phyloP scores from a whole-genome alignment of 2,113 vertebrate species.

The Grammomys surdaster region DNA sequence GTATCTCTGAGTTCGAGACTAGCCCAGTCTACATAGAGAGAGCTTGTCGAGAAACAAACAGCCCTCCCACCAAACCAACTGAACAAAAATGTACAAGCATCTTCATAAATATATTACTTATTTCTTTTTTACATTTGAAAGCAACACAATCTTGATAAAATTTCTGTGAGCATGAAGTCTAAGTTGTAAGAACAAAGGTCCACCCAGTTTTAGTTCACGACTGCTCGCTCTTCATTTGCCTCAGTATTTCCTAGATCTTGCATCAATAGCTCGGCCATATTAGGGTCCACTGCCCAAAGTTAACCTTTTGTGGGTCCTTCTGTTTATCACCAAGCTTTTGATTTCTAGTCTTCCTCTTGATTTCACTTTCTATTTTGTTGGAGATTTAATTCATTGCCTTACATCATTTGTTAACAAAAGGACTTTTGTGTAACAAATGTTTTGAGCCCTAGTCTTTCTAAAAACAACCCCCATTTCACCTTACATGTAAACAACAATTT shows the following conservation, averaged over 20 bases:
- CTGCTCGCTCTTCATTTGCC: neutral
- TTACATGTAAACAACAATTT: neutral
- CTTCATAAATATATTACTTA: neutral
- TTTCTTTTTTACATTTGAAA: slow-evolving; percentile 20
- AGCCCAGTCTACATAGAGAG: neutral
- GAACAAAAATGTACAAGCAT: neutral
- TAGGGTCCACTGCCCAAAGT: neutral
- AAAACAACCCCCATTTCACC: neutral
- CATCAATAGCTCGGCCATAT: neutral
- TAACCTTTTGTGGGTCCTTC: neutral
- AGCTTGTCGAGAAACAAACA: neutral
- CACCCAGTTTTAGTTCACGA: neutral
- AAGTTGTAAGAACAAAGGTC: neutral
- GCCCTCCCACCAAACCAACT: neutral
- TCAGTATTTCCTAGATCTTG: neutral
- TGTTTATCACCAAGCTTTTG: neutral
- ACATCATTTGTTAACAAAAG: neutral
- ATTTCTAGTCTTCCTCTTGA: neutral
- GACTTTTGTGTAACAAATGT: neutral
- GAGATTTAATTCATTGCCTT: neutral
- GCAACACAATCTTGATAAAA: neutral
- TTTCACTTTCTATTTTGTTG: neutral
- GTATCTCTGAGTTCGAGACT: neutral
- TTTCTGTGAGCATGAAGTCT: neutral
- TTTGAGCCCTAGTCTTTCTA: neutral